Percentiles rank a stretch among this genome's conserved stretches.
phyloP scores from a whole-genome alignment of 2,888 invertebrate genomes.

The Platypus cylindrus region DNA sequence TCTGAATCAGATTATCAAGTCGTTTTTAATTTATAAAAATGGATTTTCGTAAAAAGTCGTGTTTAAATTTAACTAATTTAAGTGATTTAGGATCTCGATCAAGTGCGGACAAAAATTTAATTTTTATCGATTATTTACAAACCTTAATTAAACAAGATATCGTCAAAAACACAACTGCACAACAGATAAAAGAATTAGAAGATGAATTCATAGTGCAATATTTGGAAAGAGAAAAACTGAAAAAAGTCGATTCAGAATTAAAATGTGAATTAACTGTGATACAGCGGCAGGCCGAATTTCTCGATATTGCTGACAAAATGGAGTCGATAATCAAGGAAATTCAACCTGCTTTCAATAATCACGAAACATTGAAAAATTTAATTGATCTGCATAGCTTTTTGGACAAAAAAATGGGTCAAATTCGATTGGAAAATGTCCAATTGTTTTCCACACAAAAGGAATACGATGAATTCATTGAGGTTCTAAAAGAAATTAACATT shows the following conservation, averaged over 20 bases:
- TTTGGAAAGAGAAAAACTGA: conserved; percentile 8
- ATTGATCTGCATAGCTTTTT: conserved; percentile 5
- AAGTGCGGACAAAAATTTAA: conserved; percentile 16
- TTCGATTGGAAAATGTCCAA: conserved; percentile 15
- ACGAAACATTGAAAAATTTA: conserved; percentile 8
- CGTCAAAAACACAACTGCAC: conserved; percentile 4
- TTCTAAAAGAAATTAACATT: conserved; percentile 6
- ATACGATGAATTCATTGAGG: conserved; percentile 10
- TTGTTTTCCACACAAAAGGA: conserved; percentile 12
- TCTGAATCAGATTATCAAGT: too few relatives aligned
- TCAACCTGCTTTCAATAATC: conserved; percentile 4
- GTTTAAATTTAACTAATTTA: too few relatives aligned
- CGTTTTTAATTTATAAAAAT: too few relatives aligned
- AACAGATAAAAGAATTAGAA: conserved; percentile 10
- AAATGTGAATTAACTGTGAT: conserved; percentile 6
- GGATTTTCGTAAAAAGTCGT: too few relatives aligned
- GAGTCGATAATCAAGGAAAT: conserved; percentile 7
- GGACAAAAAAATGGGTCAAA: conserved; percentile 5
- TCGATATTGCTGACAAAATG: conserved; percentile 9
- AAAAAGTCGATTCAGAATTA: conserved; percentile 6
- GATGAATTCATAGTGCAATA: conserved; percentile 14
- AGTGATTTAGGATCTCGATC: too few relatives aligned
- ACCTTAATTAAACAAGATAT: conserved; percentile 14
- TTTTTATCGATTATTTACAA: conserved; percentile 16
- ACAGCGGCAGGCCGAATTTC: conserved; percentile 8